phyloP scores from a whole-genome alignment of 2,888 invertebrate species.

The Agriopis leucophaearia region DNA sequence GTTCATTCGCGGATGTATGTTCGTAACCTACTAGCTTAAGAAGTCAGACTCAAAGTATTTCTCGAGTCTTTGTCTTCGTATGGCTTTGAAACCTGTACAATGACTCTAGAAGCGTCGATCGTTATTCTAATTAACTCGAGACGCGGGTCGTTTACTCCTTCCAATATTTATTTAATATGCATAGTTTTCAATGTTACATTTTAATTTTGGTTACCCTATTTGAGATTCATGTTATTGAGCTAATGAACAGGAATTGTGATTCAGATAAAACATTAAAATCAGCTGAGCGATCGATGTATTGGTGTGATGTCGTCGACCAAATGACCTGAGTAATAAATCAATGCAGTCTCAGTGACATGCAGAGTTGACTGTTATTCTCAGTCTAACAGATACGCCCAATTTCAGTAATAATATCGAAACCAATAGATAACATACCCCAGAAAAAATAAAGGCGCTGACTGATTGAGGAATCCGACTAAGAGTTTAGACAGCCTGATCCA shows the following conservation, averaged over 20 bases:
- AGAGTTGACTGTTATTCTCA: conserved; percentile 5
- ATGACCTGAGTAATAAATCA: conserved; percentile 3
- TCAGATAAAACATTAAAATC: neutral
- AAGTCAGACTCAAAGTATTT: too few species aligned
- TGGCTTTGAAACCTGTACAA: conserved; percentile 29
- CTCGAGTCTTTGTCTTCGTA: conserved; percentile 9
- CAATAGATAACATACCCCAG: neutral
- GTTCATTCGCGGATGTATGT: too few species aligned
- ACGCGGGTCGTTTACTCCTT: conserved; percentile 4
- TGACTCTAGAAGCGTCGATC: conserved; percentile 11
- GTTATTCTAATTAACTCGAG: conserved; percentile 25
- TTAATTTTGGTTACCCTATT: neutral
- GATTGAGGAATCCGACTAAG: too few species aligned
- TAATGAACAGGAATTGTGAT: neutral
- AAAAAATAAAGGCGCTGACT: too few species aligned
- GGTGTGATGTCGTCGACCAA: neutral
- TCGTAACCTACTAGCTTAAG: too few species aligned
- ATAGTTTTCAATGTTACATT: conserved; percentile 10
- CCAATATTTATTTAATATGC: conserved; percentile 7
- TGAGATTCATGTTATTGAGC: neutral
- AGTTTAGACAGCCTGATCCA: too few species aligned
- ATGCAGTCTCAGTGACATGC: neutral
- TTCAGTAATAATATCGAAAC: neutral
- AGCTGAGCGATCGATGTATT: neutral
- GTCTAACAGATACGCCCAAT: neutral